phyloP scores from a whole-genome alignment of 2,888 invertebrate species.

The Leucophenga maculata region DNA sequence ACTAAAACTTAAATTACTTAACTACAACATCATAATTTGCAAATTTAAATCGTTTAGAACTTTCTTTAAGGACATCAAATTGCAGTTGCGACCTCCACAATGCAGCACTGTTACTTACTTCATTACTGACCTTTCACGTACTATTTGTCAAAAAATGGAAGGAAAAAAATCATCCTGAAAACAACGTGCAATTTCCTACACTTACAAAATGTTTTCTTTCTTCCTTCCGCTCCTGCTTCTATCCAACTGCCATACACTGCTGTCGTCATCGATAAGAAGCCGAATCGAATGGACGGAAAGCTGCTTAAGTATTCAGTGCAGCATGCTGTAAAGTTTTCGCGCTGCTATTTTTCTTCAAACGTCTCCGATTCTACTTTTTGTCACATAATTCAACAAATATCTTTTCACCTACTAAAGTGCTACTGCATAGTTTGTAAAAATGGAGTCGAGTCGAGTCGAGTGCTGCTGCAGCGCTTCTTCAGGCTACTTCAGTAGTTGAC shows the following conservation, averaged over 20 bases:
- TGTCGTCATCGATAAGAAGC: not conserved
- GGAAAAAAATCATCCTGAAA: not conserved
- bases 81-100: slow-evolving; percentile 26
- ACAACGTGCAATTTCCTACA: not conserved
- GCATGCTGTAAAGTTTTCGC: not conserved
- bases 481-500: not conserved
- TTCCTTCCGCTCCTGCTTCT: not conserved
- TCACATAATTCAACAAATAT: slow-evolving; percentile 13
- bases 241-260: not conserved
- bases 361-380: not conserved
- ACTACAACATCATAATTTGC: too few relatives aligned
- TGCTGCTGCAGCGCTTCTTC: not conserved
- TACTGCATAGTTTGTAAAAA: not conserved
- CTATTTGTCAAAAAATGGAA: slow-evolving; percentile 5
- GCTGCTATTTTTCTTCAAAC: not conserved
- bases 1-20: too few relatives aligned
- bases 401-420: not conserved
- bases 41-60: too few relatives aligned
- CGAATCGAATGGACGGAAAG: not conserved
- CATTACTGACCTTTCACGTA: slow-evolving; percentile 18
- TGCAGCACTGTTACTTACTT: not conserved
- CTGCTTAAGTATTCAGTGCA: slow-evolving; percentile 20
- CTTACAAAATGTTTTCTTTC: too few relatives aligned
- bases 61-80: slow-evolving; percentile 37
- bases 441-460: slow-evolving; percentile 2